Conservation (phyloP, 2,113 vertebrate species). For the Mohoua ochrocephala region DNA sequence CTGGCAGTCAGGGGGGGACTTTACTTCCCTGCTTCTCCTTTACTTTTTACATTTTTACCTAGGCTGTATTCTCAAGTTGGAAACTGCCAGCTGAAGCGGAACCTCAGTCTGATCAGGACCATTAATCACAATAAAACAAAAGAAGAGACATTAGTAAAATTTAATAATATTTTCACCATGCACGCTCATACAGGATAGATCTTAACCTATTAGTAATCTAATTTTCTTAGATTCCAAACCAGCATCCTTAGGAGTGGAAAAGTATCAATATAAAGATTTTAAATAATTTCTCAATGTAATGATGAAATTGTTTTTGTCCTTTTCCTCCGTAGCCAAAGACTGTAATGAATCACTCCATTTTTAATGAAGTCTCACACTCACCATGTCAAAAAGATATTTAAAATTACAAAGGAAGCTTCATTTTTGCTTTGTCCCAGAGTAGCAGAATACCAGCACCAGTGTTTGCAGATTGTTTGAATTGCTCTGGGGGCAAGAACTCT, state of each 20-base stretch:
- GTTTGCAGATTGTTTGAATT: background rate
- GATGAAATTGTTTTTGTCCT: background rate
- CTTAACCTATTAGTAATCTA: background rate
- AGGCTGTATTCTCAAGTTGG: background rate
- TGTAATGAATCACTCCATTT: background rate
- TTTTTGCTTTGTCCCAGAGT: background rate
- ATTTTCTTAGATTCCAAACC: background rate
- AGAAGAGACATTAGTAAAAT: background rate
- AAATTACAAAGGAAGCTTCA: background rate
- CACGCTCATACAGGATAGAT: background rate
- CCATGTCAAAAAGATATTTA: background rate
- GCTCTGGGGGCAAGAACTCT: background rate
- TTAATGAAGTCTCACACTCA: background rate
- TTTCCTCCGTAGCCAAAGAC: background rate
- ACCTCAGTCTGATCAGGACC: background rate
- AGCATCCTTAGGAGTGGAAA: background rate
- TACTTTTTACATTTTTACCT: background rate
- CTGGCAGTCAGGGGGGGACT: too few relatives aligned
- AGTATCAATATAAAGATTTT: background rate
- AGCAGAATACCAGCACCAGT: background rate
- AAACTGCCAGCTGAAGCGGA: background rate
- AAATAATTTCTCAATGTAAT: background rate
- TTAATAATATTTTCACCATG: background rate
- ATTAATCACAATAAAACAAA: background rate
- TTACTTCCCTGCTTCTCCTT: background rate